These are phyloP conservation scores for Parotia lawesii DNA, from an alignment of 2,113 vertebrate genomes.

Conservation along the genomic window DNA sequence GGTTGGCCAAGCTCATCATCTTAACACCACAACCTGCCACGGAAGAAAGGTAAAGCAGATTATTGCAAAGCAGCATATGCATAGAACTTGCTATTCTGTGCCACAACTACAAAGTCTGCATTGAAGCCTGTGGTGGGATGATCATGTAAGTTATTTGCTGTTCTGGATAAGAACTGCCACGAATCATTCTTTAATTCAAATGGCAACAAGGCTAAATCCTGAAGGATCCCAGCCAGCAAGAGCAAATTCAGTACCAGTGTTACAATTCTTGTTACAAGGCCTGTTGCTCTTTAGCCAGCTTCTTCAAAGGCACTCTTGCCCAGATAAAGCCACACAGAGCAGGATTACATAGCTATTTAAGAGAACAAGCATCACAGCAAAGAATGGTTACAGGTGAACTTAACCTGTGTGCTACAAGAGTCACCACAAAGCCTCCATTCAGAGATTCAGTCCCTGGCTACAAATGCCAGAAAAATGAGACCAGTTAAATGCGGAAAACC, in stretches of 20 bases:
- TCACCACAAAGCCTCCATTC: conserved; percentile 20
- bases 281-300: neutral
- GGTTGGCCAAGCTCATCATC: conserved; percentile 87
- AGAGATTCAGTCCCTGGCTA: neutral
- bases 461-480: neutral
- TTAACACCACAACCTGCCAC: conserved; percentile 89
- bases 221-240: neutral
- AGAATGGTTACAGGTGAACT: conserved; percentile 10
- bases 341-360: conserved; percentile 10
- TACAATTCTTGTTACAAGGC: neutral
- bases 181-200: neutral
- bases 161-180: neutral
- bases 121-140: neutral
- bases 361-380: neutral
- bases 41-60: neutral
- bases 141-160: fast-evolving
- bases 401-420: neutral
- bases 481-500: neutral
- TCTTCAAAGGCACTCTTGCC: neutral
- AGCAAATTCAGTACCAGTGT: neutral
- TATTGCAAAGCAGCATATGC: neutral
- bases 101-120: neutral
- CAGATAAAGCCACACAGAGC: neutral
- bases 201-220: neutral
- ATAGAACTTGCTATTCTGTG: neutral